Evolutionary conservation across 2,888 invertebrate genomes (phyloP), one percentile per base, ranked within the genome.

Genomic region (Nomada ferruginata): DNA sequence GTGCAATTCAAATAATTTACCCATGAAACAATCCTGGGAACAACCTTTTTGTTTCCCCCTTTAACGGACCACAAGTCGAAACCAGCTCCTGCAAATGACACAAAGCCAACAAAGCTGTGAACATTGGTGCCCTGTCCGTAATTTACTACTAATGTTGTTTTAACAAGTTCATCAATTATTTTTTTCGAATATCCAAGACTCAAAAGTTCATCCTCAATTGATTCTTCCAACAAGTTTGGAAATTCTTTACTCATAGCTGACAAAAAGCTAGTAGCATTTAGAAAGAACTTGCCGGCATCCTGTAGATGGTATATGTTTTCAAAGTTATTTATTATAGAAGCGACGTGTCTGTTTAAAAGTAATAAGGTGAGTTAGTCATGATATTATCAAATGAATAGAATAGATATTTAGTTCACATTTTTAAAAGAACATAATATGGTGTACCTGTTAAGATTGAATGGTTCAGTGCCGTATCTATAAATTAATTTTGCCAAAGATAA

Each of bases 51-150:
- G 89, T 96, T 96, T 63, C 96, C 96, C 61, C 95, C 95, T 85
- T 94, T 93, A 7, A 96, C 94, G 29, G 95, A 92, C 95, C 95
- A 96, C 57, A 96, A 91, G 20, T 94, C 93, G 42, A 92, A 91
- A 42, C 94, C 94, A 18, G 94, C 94, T 15, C 95, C 96, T 70
- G 95, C 95, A 72, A 96, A 85, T 1, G 95, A 94, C 0, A 94
- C 92, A 69, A 84, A 89, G 13, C 93, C 93, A 82, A 91, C 90
- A 78, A 94, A 92, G 94, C 95, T 95, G 76, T 95, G 95, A 18
- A 95, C 93, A 77, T 94, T 90, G 0, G 94, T 93, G 29, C 94
- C 94, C 91, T 96, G 96, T 7, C 96, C 96, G 89, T 96, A 96
- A 92, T 96, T 96, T 0, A 94, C 94, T 75, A 95, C 93, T 69